A percentile compares a stretch with the other conserved stretches of the same genome.
Evolutionary conservation across 2,888 invertebrate species (phyloP).

Genomic region (Temnothorax rugatulus): DNA sequence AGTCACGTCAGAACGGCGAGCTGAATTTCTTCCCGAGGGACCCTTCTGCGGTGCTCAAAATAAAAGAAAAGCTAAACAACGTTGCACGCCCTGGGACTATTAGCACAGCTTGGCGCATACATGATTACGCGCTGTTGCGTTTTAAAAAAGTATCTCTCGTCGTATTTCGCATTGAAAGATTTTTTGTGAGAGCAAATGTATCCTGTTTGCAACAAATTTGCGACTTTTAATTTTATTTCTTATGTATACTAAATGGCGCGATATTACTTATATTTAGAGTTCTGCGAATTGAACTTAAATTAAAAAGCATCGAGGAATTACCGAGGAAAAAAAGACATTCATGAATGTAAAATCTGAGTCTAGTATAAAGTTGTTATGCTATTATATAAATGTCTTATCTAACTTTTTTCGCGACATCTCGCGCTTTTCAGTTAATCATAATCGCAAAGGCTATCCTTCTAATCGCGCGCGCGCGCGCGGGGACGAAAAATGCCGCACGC

Average conservation of each 20-base stretch:
- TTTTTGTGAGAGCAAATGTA: not conserved
- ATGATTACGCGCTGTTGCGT: not conserved
- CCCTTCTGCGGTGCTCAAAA: not conserved
- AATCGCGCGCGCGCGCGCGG: not conserved
- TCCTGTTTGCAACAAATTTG: not conserved
- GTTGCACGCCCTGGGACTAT: not conserved
- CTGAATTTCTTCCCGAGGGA: constrained; percentile 7
- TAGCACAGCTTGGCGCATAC: not conserved
- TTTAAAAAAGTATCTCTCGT: not conserved
- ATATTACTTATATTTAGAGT: too few species aligned
- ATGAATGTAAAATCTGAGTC: not conserved
- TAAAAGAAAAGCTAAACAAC: not conserved
- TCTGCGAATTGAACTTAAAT: not conserved
- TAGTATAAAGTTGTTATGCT: not conserved
- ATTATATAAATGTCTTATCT: not conserved
- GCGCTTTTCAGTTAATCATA: not conserved
- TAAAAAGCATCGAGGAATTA: not conserved
- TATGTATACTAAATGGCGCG: not conserved
- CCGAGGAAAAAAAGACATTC: not conserved
- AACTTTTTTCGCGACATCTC: not conserved
- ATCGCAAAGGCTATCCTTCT: not conserved
- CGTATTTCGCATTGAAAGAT: not conserved
- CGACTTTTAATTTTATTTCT: not conserved
- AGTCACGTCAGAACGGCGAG: not conserved
- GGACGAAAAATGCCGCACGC: not conserved